Evolutionary conservation across 1,140 invertebrate genomes (phyloP).

Genomic region (Drosophila malerkotliana): DNA sequence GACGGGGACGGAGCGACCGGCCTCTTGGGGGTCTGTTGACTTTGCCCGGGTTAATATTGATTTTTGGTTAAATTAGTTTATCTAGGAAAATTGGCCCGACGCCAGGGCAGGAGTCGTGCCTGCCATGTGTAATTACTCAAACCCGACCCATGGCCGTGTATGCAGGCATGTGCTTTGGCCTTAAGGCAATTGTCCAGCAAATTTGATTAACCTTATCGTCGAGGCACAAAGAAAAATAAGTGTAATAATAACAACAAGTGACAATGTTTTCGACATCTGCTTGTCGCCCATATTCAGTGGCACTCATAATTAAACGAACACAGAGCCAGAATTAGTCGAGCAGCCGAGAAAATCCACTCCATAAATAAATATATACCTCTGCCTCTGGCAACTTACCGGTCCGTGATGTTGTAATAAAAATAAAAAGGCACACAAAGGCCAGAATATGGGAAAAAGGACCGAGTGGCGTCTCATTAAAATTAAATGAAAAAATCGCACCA

Average conservation of each 20-base stretch:
- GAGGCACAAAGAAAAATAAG: neutral
- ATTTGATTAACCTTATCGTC: conserved; percentile 31
- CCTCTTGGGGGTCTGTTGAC: conserved; percentile 48
- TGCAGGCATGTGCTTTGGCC: neutral
- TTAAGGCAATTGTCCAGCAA: conserved; percentile 36
- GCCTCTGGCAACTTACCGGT: conserved; percentile 32
- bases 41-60: conserved; percentile 66
- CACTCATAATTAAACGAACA: conserved; percentile 27
- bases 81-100: conserved; percentile 41
- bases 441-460: conserved; percentile 16
- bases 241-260: conserved; percentile 10
- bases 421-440: conserved; percentile 39
- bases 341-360: conserved; percentile 6
- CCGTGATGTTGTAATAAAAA: conserved; percentile 48
- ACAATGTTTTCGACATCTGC: conserved; percentile 37
- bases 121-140: conserved; percentile 37
- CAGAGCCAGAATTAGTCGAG: conserved; percentile 26
- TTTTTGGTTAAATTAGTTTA: conserved; percentile 58
- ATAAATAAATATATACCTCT: conserved; percentile 19
- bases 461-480: conserved; percentile 39
- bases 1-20: neutral
- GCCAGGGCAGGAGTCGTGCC: neutral
- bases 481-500: conserved; percentile 22
- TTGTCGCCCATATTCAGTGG: conserved; percentile 13
- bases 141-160: conserved; percentile 8